Evolutionary conservation across 1,140 invertebrate genomes (phyloP).

Genomic region (Tetramorium alpestre): DNA sequence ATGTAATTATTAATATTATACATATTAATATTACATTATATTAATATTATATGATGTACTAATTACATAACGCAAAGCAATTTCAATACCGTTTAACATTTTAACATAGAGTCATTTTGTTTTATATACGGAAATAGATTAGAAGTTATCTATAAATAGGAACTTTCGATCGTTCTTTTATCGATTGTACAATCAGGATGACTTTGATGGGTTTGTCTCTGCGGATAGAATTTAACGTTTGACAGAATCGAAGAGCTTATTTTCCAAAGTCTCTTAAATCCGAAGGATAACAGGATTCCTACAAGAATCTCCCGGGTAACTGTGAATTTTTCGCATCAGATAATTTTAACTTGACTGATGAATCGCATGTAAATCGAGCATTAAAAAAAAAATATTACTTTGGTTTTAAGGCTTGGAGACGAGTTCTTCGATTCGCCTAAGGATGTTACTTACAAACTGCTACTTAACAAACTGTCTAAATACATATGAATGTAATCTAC

Average conservation of each 20-base stretch:
- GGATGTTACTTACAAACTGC: neutral
- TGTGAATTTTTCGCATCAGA: too few relatives aligned
- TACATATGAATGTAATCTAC: conserved; percentile 17
- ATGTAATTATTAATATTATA: neutral
- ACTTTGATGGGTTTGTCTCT: neutral
- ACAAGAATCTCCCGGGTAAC: neutral
- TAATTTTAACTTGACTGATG: neutral
- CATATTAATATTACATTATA: neutral
- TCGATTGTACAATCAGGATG: neutral
- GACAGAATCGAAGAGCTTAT: neutral
- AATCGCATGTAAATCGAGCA: neutral
- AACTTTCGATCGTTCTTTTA: neutral
- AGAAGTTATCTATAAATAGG: neutral
- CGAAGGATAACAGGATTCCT: neutral
- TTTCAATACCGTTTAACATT: neutral
- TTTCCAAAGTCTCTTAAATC: neutral
- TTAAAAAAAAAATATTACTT: neutral
- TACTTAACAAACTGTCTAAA: neutral
- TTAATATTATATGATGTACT: neutral
- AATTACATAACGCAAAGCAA: neutral
- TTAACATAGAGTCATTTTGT: neutral
- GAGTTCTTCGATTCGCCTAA: conserved; percentile 7
- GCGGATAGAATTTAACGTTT: neutral
- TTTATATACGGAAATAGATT: neutral
- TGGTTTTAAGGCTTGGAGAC: neutral